Percentiles rank a stretch among this genome's conserved stretches.
These are phyloP conservation scores for Eidolon dupreanum DNA, from an alignment of 2,797 vertebrate species.

Conservation along the genomic window DNA sequence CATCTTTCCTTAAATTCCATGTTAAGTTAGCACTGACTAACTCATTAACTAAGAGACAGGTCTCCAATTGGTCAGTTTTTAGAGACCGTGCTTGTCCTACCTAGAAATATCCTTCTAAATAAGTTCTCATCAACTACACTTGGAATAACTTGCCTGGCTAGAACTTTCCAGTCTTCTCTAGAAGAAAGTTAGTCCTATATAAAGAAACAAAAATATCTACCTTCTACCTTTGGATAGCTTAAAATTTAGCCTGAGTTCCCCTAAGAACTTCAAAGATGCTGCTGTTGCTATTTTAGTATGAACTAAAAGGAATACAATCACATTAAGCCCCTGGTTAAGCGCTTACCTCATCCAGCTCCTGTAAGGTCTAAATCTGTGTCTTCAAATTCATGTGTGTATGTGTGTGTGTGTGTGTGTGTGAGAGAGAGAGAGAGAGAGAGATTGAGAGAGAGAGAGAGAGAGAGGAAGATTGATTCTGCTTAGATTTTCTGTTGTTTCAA, in stretches of 20 bases:
- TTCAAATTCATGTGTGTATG: not conserved
- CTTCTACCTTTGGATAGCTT: not conserved
- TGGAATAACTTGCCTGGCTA: not conserved
- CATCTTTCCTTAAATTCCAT: not conserved
- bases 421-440: not conserved
- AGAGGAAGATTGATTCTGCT: not conserved
- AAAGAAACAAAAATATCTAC: not conserved
- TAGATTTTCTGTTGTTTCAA: constrained; percentile 3
- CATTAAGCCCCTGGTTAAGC: not conserved
- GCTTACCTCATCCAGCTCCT: fast-evolving
- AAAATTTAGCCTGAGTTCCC: not conserved
- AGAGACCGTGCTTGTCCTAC: not conserved
- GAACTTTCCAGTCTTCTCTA: not conserved
- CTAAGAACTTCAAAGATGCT: not conserved
- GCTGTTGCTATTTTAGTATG: not conserved
- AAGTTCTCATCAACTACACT: not conserved
- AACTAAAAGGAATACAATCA: not conserved
- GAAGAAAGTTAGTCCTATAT: not conserved
- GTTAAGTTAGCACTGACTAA: not conserved
- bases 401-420: not conserved
- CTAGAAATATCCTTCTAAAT: not conserved
- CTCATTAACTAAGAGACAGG: not conserved
- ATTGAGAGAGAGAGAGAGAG: not conserved
- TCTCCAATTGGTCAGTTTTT: not conserved
- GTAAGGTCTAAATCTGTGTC: not conserved